Conservation (phyloP, 2,888 invertebrate species). For the Lithophane socia region DNA sequence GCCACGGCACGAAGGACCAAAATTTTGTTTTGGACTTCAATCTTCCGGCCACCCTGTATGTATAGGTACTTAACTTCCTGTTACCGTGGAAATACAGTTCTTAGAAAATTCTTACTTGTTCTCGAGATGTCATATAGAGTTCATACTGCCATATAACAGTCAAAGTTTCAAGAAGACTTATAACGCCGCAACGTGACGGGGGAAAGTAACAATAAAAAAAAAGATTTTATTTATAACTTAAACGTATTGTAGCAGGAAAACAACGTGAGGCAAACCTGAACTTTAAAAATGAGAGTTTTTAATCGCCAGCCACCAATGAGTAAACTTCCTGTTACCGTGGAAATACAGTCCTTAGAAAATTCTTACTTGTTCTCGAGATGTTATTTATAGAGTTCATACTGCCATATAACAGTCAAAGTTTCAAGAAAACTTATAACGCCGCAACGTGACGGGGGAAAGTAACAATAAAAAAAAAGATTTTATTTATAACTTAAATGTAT, state of each 20-base stretch:
- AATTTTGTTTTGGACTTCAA: no score
- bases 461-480: not conserved
- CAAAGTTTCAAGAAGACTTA: not conserved
- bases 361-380: not conserved
- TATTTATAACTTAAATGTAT: not conserved
- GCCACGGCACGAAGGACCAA: no score
- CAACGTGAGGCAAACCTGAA: not conserved
- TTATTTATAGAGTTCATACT: not conserved
- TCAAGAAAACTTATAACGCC: not conserved
- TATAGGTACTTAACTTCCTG: not conserved
- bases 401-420: not conserved
- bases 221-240: not conserved
- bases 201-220: conserved; percentile 1
- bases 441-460: not conserved
- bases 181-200: not conserved
- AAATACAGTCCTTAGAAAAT: not conserved
- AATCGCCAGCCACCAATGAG: not conserved
- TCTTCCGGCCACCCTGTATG: not conserved
- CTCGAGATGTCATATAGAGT: not conserved
- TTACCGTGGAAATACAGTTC: not conserved
- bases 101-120: conserved; percentile 1
- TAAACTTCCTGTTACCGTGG: not conserved
- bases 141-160: not conserved
- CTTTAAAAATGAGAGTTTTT: not conserved
- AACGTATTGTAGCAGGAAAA: conserved; percentile 4